phyloP scores from a whole-genome alignment of 2,797 vertebrate species.

The Orestias chungarensis region DNA sequence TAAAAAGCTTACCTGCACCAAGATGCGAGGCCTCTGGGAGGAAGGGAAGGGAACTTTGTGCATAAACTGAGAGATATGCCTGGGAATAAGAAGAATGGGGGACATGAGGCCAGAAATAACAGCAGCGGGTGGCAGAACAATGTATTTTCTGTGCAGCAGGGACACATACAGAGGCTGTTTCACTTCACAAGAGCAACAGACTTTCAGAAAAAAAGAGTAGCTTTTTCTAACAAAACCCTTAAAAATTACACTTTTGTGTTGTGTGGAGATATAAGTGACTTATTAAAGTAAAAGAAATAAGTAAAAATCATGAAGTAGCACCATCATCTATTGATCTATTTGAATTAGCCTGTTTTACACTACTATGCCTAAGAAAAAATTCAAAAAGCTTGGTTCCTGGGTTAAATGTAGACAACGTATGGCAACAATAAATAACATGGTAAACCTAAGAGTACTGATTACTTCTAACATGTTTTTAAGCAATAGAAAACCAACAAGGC shows the following conservation, averaged over 20 bases:
- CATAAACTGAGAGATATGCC: slow-evolving; percentile 99
- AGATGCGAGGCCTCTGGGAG: slow-evolving; percentile 94
- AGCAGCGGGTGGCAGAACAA: slow-evolving; percentile 17
- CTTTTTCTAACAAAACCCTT: neutral
- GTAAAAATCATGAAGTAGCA: neutral
- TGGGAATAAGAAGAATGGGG: slow-evolving; percentile 59
- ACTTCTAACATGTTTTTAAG: neutral
- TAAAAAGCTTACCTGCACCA: slow-evolving; percentile 88
- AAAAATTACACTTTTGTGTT: neutral
- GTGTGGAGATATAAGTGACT: neutral
- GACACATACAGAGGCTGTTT: slow-evolving; percentile 26
- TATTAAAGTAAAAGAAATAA: neutral
- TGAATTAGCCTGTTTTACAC: neutral
- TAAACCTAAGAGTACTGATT: too few species aligned
- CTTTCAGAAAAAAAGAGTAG: neutral
- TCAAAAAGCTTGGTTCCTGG: neutral
- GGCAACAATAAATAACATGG: neutral
- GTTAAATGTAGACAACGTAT: neutral
- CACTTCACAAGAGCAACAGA: neutral
- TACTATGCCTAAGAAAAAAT: neutral
- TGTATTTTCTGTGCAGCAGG: slow-evolving; percentile 31
- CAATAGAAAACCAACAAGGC: slow-evolving; percentile 47
- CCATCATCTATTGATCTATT: neutral
- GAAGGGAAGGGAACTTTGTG: slow-evolving; percentile 98
- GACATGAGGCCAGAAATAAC: slow-evolving; percentile 50